Conservation (phyloP, 2,113 vertebrate species). For the Chaetodon auriga region DNA sequence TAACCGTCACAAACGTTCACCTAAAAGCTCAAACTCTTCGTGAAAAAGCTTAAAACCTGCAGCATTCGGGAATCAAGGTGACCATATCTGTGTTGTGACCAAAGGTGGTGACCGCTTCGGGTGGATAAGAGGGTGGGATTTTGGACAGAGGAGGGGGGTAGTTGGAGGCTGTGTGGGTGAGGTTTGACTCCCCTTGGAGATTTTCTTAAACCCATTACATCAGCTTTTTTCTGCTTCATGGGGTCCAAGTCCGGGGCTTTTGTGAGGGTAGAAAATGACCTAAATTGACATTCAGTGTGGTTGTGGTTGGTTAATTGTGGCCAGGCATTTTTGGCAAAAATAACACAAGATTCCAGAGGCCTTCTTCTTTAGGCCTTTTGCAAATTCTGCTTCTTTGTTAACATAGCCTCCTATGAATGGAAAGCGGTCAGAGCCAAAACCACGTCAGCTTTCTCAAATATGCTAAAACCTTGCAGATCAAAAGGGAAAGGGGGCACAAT, state of each 20-base stretch:
- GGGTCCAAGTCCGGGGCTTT: slow-evolving; percentile 78
- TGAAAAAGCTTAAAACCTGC: slow-evolving; percentile 13
- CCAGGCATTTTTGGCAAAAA: slow-evolving; percentile 69
- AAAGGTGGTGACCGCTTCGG: slow-evolving; percentile 49
- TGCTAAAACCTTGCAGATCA: slow-evolving; percentile 10
- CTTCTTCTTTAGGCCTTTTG: slow-evolving; percentile 38
- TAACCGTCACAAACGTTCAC: slow-evolving; percentile 25
- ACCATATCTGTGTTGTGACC: slow-evolving; percentile 53
- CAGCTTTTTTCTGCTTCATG: slow-evolving; percentile 84
- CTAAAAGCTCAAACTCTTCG: slow-evolving; percentile 31
- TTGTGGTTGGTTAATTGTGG: slow-evolving; percentile 74
- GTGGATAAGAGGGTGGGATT: slow-evolving; percentile 34
- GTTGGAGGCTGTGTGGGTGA: slow-evolving; percentile 48
- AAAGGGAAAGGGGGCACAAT: not conserved
- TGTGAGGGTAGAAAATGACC: slow-evolving; percentile 84
- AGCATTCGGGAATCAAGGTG: slow-evolving; percentile 31
- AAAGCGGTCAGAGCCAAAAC: slow-evolving; percentile 29
- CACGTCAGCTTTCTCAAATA: slow-evolving; percentile 9
- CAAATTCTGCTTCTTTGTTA: slow-evolving; percentile 32
- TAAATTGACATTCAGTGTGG: slow-evolving; percentile 80
- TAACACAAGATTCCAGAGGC: slow-evolving; percentile 70
- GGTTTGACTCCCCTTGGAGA: slow-evolving; percentile 81
- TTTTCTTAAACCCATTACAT: slow-evolving; percentile 87
- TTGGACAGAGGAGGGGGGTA: slow-evolving; percentile 34
- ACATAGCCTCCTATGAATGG: slow-evolving; percentile 22